Percentiles rank a stretch among this genome's conserved stretches.
phyloP scores from a whole-genome alignment of 1,140 invertebrate species.

The Psilanteris sp. region DNA sequence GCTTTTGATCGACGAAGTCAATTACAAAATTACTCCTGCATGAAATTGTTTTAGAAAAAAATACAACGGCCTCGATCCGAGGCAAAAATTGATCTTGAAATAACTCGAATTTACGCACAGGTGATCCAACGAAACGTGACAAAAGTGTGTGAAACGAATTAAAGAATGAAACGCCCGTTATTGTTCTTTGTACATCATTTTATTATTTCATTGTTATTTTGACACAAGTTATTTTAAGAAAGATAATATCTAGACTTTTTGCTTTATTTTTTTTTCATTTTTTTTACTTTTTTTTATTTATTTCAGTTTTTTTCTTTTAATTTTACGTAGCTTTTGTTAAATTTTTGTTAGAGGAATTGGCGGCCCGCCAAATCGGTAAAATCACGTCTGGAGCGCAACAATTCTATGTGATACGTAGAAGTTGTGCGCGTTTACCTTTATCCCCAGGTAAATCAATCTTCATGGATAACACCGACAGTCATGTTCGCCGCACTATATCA shows the following conservation, averaged over 20 bases:
- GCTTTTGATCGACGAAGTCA: constrained; percentile 73
- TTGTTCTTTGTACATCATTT: constrained; percentile 78
- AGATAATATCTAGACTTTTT: constrained; percentile 78
- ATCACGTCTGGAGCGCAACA: constrained; percentile 54
- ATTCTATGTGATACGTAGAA: constrained; percentile 41
- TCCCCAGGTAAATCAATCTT: constrained; percentile 50
- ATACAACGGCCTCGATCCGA: constrained; percentile 5
- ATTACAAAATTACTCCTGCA: constrained; percentile 66
- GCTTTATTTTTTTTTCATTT: constrained; percentile 63
- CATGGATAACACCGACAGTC: constrained; percentile 28
- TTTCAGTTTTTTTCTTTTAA: constrained; percentile 50
- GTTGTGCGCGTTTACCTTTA: constrained; percentile 42
- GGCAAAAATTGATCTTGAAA: constrained; percentile 28
- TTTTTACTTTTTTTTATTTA: constrained; percentile 53
- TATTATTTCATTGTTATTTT: constrained; percentile 78
- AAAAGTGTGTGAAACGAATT: constrained; percentile 25
- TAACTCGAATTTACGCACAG: constrained; percentile 5
- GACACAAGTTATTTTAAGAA: constrained; percentile 79
- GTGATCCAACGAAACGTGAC: constrained; percentile 35
- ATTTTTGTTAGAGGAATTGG: constrained; percentile 64
- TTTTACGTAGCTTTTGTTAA: constrained; percentile 55
- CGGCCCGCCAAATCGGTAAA: constrained; percentile 56
- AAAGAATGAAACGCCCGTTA: constrained; percentile 44
- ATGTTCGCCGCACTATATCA: constrained; percentile 33
- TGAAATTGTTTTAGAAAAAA: constrained; percentile 49